Conservation (phyloP, 37 sponge, comb jelly and placozoan species). For the Geodia barretti region DNA sequence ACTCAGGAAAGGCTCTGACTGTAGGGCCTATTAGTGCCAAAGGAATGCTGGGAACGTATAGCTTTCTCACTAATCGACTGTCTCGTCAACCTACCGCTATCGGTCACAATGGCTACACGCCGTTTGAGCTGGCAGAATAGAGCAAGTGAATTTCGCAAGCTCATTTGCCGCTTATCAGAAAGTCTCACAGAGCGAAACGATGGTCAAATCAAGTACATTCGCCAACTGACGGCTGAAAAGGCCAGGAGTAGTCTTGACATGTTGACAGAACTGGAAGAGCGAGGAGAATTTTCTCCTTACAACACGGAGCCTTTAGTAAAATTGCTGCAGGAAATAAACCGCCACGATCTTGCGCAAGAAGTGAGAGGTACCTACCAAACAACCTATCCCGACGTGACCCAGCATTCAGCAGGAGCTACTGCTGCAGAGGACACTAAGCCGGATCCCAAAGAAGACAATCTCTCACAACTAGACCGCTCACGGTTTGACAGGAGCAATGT, state of each 20-base stretch:
- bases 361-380: background rate
- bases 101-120: too few relatives aligned
- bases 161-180: background rate
- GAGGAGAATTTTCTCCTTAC: background rate
- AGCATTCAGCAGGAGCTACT: too few relatives aligned
- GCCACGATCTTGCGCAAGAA: background rate
- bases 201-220: background rate
- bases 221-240: background rate
- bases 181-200: background rate
- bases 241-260: background rate
- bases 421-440: too few relatives aligned
- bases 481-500: too few relatives aligned
- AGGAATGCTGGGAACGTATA: too few relatives aligned
- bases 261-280: background rate
- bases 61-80: too few relatives aligned
- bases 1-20: too few relatives aligned
- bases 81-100: too few relatives aligned
- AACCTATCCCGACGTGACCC: background rate
- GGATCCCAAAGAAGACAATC: too few relatives aligned
- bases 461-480: too few relatives aligned
- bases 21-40: too few relatives aligned
- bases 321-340: background rate
- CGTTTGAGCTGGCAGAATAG: too few relatives aligned
- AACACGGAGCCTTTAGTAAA: background rate
- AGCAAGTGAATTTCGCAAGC: background rate